Evolutionary conservation across 2,888 invertebrate species (phyloP).

Genomic region (Callyntrura sp.): DNA sequence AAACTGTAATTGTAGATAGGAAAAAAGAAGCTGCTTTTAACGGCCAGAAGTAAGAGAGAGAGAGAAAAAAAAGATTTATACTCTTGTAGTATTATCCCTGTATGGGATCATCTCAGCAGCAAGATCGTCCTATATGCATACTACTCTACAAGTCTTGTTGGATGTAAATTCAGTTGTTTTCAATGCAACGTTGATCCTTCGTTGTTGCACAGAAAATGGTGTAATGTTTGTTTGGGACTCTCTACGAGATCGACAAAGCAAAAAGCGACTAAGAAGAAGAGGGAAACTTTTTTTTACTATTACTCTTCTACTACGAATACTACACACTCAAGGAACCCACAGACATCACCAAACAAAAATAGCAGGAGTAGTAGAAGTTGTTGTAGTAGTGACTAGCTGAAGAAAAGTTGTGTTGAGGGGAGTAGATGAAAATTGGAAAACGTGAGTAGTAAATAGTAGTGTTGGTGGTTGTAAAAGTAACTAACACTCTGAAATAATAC

Average conservation of each 20-base stretch:
- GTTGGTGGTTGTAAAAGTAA: slow-evolving; percentile 58
- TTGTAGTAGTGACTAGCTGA: slow-evolving; percentile 58
- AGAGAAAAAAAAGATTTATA: slow-evolving; percentile 68
- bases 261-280: slow-evolving; percentile 17
- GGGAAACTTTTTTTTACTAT: slow-evolving; percentile 55
- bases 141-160: neutral
- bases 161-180: slow-evolving; percentile 32
- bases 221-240: slow-evolving; percentile 67
- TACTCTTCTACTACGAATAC: slow-evolving; percentile 25
- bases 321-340: neutral
- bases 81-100: slow-evolving; percentile 72
- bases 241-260: slow-evolving; percentile 26
- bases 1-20: neutral
- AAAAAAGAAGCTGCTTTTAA: slow-evolving; percentile 62
- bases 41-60: slow-evolving; percentile 58
- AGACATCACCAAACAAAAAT: neutral
- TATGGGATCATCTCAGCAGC: slow-evolving; percentile 51
- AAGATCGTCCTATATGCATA: slow-evolving; percentile 1
- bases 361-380: slow-evolving; percentile 14
- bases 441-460: slow-evolving; percentile 71
- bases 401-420: slow-evolving; percentile 79
- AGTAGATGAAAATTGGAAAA: slow-evolving; percentile 76
- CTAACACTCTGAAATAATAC: slow-evolving; percentile 62
- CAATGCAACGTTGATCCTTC: neutral
- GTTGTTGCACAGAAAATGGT: slow-evolving; percentile 30